phyloP scores from a whole-genome alignment of 2,113 vertebrate genomes.

The Hippocampus barbouri region DNA sequence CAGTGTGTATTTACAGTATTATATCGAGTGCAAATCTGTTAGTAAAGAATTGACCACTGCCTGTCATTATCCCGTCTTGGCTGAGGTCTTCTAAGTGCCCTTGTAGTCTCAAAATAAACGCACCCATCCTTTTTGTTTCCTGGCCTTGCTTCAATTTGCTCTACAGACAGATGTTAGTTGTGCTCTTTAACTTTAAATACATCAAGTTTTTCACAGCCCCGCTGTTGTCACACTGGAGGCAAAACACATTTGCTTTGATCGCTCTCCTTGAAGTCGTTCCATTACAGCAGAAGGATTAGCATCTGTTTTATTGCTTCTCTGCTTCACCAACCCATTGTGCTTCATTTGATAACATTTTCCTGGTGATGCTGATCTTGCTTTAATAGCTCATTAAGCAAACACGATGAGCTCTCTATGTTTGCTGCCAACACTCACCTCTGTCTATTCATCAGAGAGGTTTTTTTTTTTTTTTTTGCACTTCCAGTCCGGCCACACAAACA shows the following conservation, averaged over 20 bases:
- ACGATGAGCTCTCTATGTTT: neutral
- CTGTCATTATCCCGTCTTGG: neutral
- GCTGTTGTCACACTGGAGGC: neutral
- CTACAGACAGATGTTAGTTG: neutral
- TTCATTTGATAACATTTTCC: conserved; percentile 5
- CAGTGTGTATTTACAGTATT: neutral
- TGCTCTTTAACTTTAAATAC: neutral
- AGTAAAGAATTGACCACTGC: neutral
- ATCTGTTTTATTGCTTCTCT: conserved; percentile 5
- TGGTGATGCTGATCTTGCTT: conserved; percentile 8
- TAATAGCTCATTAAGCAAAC: conserved; percentile 1
- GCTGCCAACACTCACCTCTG: neutral
- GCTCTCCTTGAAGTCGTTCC: neutral
- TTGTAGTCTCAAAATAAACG: neutral
- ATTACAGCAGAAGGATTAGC: conserved; percentile 2
- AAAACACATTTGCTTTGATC: neutral
- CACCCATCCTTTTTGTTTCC: neutral
- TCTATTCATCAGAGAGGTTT: neutral
- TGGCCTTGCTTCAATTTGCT: neutral
- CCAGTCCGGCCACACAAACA: neutral
- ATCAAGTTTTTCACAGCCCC: neutral
- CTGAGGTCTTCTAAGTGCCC: neutral
- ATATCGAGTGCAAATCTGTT: neutral
- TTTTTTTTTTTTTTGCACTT: conserved; percentile 1
- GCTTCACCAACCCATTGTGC: neutral